A percentile compares a stretch with the other conserved stretches of the same genome.
These are phyloP conservation scores for Benthosema pterotum DNA, from an alignment of 2,797 vertebrate genomes.

Conservation along the genomic window DNA sequence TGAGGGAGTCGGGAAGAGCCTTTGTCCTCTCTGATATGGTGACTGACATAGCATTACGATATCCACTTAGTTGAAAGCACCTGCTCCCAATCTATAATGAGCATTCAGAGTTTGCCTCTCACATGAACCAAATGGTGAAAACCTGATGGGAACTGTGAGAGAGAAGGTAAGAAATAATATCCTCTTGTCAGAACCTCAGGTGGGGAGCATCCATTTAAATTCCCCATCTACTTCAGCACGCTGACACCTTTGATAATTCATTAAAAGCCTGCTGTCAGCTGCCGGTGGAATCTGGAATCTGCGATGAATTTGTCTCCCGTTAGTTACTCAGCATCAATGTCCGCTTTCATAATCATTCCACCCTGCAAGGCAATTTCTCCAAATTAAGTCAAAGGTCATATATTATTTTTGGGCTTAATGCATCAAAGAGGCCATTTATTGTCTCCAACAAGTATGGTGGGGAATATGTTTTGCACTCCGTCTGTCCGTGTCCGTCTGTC, in stretches of 20 bases:
- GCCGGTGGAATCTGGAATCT: slow-evolving; percentile 31
- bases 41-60: slow-evolving; percentile 64
- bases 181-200: slow-evolving; percentile 43
- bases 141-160: slow-evolving; percentile 52
- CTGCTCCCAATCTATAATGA: slow-evolving; percentile 74
- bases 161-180: slow-evolving; percentile 47
- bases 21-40: slow-evolving; percentile 49
- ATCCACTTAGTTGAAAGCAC: slow-evolving; percentile 69
- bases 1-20: slow-evolving; percentile 35
- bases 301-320: slow-evolving; percentile 25
- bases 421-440: neutral
- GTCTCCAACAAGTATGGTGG: too few species aligned
- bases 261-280: slow-evolving; percentile 44
- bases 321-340: slow-evolving; percentile 17
- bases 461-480: too few species aligned
- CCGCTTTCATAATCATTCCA: slow-evolving; percentile 41
- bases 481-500: too few species aligned
- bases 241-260: slow-evolving; percentile 60
- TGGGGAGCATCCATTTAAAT: slow-evolving; percentile 50
- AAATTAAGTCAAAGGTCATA: slow-evolving; percentile 17
- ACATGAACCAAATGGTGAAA: slow-evolving; percentile 53
- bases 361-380: slow-evolving; percentile 34
- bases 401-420: slow-evolving; percentile 27
- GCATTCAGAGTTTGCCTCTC: slow-evolving; percentile 55
- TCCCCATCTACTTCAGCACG: slow-evolving; percentile 38